phyloP scores from a whole-genome alignment of 1,140 invertebrate species.

The Trachymyrmex cornetzi region DNA sequence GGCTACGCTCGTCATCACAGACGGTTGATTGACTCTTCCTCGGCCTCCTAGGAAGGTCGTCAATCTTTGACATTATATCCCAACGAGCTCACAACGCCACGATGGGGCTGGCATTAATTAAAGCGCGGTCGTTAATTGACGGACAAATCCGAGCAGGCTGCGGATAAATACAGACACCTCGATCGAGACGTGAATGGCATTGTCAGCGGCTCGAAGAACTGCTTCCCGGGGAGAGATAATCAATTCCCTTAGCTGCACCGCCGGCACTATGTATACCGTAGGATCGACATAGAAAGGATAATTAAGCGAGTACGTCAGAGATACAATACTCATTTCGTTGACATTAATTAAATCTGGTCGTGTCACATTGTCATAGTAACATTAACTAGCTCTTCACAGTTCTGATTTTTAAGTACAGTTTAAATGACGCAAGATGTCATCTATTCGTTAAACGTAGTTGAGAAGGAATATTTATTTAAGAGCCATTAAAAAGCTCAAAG shows the following conservation, averaged over 20 bases:
- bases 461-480: background rate
- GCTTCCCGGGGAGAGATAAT: constrained; percentile 67
- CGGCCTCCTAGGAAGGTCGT: constrained; percentile 31
- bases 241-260: constrained; percentile 58
- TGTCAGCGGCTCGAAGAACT: constrained; percentile 66
- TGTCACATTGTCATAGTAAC: constrained; percentile 12
- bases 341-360: constrained; percentile 49
- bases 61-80: constrained; percentile 73
- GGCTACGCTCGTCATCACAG: constrained; percentile 20
- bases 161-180: constrained; percentile 73
- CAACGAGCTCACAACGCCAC: constrained; percentile 13
- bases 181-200: constrained; percentile 71
- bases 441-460: constrained; percentile 1
- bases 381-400: constrained; percentile 25
- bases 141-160: constrained; percentile 65
- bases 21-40: constrained; percentile 23
- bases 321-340: constrained; percentile 51
- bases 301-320: constrained; percentile 55
- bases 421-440: background rate
- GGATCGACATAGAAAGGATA: constrained; percentile 64
- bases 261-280: constrained; percentile 47
- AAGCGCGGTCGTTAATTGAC: constrained; percentile 74
- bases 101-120: constrained; percentile 70
- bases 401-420: background rate
- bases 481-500: background rate